A percentile compares a stretch with the other conserved stretches of the same genome.
Conservation (phyloP, 2,888 invertebrate species). For the Shargacucullia verbasci region DNA sequence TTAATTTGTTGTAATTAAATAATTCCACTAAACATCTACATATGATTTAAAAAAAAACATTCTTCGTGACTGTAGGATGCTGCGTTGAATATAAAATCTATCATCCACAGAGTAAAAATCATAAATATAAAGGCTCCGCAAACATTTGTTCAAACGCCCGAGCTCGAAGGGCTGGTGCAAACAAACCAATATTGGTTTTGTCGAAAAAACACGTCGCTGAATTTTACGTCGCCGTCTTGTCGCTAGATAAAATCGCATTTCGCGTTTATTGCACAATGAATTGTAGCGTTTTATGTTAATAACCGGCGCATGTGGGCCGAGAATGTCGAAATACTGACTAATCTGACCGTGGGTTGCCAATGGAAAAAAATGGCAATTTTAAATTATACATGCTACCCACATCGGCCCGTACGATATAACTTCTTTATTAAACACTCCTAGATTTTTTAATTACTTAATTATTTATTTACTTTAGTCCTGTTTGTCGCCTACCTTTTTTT, state of each 20-base stretch:
- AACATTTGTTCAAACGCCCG: constrained; percentile 50
- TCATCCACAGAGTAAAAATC: constrained; percentile 38
- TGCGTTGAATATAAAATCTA: constrained; percentile 40
- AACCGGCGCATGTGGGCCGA: constrained; percentile 78
- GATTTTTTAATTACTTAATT: constrained; percentile 85
- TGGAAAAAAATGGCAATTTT: constrained; percentile 87
- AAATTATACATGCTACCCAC: constrained; percentile 88
- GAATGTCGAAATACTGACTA: constrained; percentile 88
- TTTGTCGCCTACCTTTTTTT: constrained; percentile 68
- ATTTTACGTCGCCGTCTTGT: constrained; percentile 71
- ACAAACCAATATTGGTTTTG: constrained; percentile 58
- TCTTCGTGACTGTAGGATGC: too few relatives aligned
- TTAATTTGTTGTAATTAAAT: too few relatives aligned
- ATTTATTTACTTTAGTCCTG: constrained; percentile 70
- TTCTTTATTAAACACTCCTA: constrained; percentile 79
- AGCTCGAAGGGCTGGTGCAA: constrained; percentile 51
- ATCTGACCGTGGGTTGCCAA: constrained; percentile 83
- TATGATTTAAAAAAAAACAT: too few relatives aligned
- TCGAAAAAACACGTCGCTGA: constrained; percentile 64
- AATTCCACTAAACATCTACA: too few relatives aligned
- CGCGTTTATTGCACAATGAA: constrained; percentile 86
- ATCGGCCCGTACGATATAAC: constrained; percentile 67
- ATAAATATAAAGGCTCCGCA: constrained; percentile 45
- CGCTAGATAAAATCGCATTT: constrained; percentile 86
- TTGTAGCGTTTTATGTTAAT: constrained; percentile 88